Evolutionary conservation across 2,113 vertebrate genomes (phyloP).

Genomic region (Megatriorchis doriae): DNA sequence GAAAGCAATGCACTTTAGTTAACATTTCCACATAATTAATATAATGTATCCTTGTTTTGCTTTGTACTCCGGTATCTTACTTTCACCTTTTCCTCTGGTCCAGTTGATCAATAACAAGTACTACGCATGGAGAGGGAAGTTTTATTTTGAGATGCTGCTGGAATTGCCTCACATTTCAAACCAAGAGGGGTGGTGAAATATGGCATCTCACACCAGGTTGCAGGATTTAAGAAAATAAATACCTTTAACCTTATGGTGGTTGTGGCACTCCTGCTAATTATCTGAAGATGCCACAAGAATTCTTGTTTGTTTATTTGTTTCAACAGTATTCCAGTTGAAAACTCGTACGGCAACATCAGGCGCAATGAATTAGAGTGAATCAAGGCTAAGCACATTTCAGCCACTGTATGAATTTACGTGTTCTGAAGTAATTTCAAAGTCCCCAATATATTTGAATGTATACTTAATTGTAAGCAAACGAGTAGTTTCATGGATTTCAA

Average conservation of each 20-base stretch:
- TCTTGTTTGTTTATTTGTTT: conserved; percentile 18
- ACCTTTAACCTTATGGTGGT: background rate
- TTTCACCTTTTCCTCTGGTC: background rate
- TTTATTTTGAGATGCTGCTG: background rate
- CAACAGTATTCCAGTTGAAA: conserved; percentile 38
- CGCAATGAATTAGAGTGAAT: background rate
- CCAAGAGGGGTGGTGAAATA: background rate
- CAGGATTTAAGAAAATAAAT: background rate
- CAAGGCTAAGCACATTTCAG: background rate
- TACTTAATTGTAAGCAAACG: background rate
- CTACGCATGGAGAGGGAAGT: background rate
- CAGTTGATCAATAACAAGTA: background rate
- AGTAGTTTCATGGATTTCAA: background rate
- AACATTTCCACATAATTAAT: background rate
- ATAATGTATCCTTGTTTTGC: background rate
- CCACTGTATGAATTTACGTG: background rate
- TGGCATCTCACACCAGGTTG: background rate
- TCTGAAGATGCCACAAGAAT: conserved; percentile 43
- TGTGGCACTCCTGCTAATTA: conserved; percentile 47
- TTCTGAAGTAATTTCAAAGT: background rate
- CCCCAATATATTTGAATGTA: background rate
- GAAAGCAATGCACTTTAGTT: background rate
- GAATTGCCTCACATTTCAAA: background rate
- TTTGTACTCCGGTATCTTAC: background rate
- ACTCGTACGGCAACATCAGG: background rate